A percentile compares a stretch with the other conserved stretches of the same genome.
phyloP scores from a whole-genome alignment of 2,113 vertebrate genomes.

The Bagarius yarrelli region DNA sequence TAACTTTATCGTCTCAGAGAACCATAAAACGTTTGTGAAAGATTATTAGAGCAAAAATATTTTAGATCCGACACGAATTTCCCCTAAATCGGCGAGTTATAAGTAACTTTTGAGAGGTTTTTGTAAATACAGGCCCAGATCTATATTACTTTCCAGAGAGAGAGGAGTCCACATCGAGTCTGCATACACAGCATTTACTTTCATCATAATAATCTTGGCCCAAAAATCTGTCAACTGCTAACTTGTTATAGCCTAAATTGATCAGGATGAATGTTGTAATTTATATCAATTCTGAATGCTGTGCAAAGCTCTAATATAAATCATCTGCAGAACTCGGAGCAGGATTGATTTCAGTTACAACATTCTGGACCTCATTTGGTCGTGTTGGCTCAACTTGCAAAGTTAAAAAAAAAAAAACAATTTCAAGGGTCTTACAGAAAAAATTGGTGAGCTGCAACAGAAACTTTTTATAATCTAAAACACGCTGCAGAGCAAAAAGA shows the following conservation, averaged over 20 bases:
- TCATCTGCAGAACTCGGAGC: not conserved
- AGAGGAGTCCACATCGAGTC: not conserved
- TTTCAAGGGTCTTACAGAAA: not conserved
- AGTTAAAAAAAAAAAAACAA: slow-evolving; percentile 34
- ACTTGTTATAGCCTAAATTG: not conserved
- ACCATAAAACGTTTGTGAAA: too few species aligned
- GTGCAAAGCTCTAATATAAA: not conserved
- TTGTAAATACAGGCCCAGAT: too few species aligned
- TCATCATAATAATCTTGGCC: not conserved
- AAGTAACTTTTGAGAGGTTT: too few species aligned
- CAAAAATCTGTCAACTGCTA: not conserved
- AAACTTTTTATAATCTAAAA: not conserved
- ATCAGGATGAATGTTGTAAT: not conserved
- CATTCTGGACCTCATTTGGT: not conserved
- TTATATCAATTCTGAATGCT: not conserved
- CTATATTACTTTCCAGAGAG: too few species aligned
- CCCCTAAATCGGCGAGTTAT: too few species aligned
- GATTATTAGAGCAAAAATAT: too few species aligned
- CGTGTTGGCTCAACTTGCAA: not conserved
- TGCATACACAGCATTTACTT: not conserved
- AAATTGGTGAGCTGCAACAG: not conserved
- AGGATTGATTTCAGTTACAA: not conserved
- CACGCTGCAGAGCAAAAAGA: not conserved
- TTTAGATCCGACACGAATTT: too few species aligned
- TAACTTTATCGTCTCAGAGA: too few species aligned